Evolutionary conservation across 2,888 invertebrate species (phyloP).

Genomic region (Epinotia brunnichana): DNA sequence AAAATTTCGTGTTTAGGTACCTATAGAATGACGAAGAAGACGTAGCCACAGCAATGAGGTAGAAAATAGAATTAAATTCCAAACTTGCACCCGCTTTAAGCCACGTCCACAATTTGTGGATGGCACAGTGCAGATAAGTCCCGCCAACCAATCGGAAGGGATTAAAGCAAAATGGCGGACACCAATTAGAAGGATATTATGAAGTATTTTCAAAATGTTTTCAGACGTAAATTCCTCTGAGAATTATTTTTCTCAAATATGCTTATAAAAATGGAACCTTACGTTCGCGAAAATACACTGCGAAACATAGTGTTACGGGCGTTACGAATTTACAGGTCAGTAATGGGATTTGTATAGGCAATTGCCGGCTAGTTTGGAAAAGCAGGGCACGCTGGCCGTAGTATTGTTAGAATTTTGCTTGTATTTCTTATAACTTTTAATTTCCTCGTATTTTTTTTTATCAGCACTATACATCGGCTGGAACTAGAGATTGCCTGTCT

Average conservation of each 20-base stretch:
- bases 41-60: not conserved
- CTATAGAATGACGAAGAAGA: not conserved
- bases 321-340: too few relatives aligned
- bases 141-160: conserved; percentile 24
- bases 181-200: conserved; percentile 30
- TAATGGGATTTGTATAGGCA: too few relatives aligned
- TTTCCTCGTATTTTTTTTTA: too few relatives aligned
- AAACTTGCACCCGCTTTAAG: not conserved
- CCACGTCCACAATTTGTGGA: not conserved
- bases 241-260: not conserved
- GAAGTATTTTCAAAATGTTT: conserved; percentile 16
- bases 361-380: too few relatives aligned
- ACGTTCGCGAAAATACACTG: too few relatives aligned
- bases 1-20: not conserved
- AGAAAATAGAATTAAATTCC: not conserved
- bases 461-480: too few relatives aligned
- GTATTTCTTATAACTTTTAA: too few relatives aligned
- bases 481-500: too few relatives aligned
- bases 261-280: too few relatives aligned
- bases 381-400: too few relatives aligned
- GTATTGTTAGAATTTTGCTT: too few relatives aligned
- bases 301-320: too few relatives aligned
- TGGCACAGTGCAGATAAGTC: conserved; percentile 17
- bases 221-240: not conserved
- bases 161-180: conserved; percentile 29